phyloP scores from a whole-genome alignment of 1,140 invertebrate species.

The Goniozus legneri region DNA sequence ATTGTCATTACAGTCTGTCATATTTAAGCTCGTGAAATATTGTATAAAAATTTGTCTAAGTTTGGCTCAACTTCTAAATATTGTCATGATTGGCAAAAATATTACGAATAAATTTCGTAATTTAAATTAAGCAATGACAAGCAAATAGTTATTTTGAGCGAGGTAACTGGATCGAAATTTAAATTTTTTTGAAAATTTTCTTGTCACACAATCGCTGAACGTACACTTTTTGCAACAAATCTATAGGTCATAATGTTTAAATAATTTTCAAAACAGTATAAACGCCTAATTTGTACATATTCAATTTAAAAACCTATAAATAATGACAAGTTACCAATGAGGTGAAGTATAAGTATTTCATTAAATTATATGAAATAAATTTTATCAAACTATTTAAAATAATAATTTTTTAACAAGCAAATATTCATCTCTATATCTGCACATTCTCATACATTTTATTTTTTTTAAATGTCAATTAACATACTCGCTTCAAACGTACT shows the following conservation, averaged over 20 bases:
- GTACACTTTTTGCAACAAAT: too few species aligned
- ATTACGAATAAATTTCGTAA: not conserved
- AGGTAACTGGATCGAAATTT: not conserved
- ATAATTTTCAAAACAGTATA: too few species aligned
- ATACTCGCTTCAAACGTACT: conserved; percentile 13
- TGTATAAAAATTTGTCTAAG: conserved; percentile 15
- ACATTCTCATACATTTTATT: conserved; percentile 21
- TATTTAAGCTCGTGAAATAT: conserved; percentile 39
- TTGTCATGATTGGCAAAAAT: conserved; percentile 37
- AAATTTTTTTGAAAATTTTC: conserved; percentile 9
- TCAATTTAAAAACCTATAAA: conserved; percentile 26
- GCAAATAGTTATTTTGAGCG: not conserved
- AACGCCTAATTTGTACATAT: too few species aligned
- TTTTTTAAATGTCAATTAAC: conserved; percentile 18
- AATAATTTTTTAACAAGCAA: conserved; percentile 44
- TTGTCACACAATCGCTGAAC: too few species aligned
- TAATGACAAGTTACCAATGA: conserved; percentile 19
- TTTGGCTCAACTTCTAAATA: conserved; percentile 28
- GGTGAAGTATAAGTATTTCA: conserved; percentile 31
- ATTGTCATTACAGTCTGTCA: conserved; percentile 39
- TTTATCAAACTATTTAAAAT: conserved; percentile 47
- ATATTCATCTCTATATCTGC: conserved; percentile 37
- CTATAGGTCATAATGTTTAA: too few species aligned
- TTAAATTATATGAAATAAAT: conserved; percentile 39
- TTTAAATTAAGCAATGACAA: not conserved